Evolutionary conservation across 1,140 invertebrate genomes (phyloP).

Genomic region (Drosophila azteca): DNA sequence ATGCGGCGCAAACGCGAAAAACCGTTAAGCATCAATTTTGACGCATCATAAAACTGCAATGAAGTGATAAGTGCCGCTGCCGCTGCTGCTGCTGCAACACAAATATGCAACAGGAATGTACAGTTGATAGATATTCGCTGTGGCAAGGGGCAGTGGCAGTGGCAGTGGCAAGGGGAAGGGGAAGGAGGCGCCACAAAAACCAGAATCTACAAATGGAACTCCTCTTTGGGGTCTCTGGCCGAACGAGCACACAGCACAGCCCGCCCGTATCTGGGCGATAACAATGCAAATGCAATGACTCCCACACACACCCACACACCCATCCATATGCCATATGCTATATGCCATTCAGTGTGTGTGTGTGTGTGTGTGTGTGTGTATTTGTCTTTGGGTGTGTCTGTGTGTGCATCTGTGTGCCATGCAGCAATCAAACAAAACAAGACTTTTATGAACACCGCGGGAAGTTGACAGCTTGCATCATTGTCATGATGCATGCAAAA

Average conservation of each 20-base stretch:
- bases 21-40: constrained; percentile 82
- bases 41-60: constrained; percentile 82
- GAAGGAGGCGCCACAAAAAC: constrained; percentile 11
- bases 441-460: constrained; percentile 81
- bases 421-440: constrained; percentile 77
- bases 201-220: constrained; percentile 43
- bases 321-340: constrained; percentile 13
- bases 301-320: not conserved
- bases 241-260: constrained; percentile 40
- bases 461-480: constrained; percentile 82
- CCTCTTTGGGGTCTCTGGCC: constrained; percentile 29
- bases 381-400: too few species aligned
- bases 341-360: constrained; percentile 11
- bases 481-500: constrained; percentile 69
- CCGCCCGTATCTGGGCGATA: constrained; percentile 73
- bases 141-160: not conserved
- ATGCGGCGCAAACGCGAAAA: constrained; percentile 75
- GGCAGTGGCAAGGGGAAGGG: not conserved
- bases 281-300: constrained; percentile 77
- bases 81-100: constrained; percentile 56
- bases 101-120: constrained; percentile 66
- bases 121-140: constrained; percentile 72
- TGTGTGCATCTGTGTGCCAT: constrained; percentile 27
- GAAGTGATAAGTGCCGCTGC: constrained; percentile 78
- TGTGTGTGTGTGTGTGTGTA: constrained; percentile 12